Evolutionary conservation across 2,797 vertebrate species (phyloP), one percentile per base, ranked within the genome.

Genomic region (Gobionotothen gibberifrons): DNA sequence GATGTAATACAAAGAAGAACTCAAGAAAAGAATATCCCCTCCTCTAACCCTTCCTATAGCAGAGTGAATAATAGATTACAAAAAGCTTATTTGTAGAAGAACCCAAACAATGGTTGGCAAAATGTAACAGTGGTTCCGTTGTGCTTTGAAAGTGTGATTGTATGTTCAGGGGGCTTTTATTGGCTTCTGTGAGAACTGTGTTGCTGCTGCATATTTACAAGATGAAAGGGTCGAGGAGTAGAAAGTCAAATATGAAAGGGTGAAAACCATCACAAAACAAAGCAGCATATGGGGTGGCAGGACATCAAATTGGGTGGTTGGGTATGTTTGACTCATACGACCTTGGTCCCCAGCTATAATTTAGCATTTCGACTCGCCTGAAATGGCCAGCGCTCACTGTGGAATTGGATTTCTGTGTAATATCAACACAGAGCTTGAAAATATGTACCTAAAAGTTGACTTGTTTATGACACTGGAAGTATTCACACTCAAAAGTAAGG

Each of bases 321-420:
- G 67, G 48, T 66, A 13, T 29, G 11, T 78, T 77, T 87, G 83
- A 83, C 83, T 84, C 69, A 51, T 58, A 26, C 61, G 43, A 51
- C 81, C 63, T 77, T 53, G 57, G 71, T 61, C 58, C 55, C 72
- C 15, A 22, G 62, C 78, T 81, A 72, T 79, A 81, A 85, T 85
- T 87, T 81, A 76, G 63, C 49, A 62, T 80, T 85, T 58, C 70
- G 76, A 82, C 76, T 80, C 14, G 0, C 57, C 61, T 52, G 60
- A 72, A 81, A 82, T 87, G 49, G 40, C 63, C 57, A 65, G 52
- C 62, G 62, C 62, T 72, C 70, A 58, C 48, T 61, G 64, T 62
- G 76, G 65, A 83, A 87, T 90, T 86, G 76, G 66, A 86, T 89
- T 87, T 83, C 40, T 85, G 66, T 54, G 44, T 85, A 78, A 65